phyloP scores from a whole-genome alignment of 23 tunicate species.

The Phallusia fumigata region DNA sequence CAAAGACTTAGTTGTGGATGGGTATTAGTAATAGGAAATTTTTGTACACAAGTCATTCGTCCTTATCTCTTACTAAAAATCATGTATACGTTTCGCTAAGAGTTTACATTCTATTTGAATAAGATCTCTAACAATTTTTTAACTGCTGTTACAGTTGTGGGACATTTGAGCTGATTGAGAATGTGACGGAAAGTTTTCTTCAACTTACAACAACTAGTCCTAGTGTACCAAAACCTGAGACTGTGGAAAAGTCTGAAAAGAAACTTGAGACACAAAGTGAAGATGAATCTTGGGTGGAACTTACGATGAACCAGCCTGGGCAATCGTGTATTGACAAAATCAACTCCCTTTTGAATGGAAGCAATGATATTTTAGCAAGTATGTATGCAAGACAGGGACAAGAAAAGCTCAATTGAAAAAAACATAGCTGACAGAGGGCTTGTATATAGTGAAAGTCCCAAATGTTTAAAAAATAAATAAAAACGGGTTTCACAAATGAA shows the following conservation, averaged over 20 bases:
- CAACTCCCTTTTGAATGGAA: slow-evolving; percentile 49
- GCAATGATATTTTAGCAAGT: background rate
- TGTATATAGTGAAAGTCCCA: too few relatives aligned
- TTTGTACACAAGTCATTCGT: too few relatives aligned
- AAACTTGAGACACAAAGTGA: background rate
- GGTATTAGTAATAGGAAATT: too few relatives aligned
- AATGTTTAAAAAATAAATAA: too few relatives aligned
- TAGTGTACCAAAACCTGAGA: background rate
- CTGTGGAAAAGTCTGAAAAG: background rate
- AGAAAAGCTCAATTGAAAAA: too few relatives aligned
- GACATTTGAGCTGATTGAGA: background rate
- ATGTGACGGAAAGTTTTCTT: background rate
- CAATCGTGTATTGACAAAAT: slow-evolving; percentile 35
- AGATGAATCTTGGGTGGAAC: slow-evolving; percentile 38
- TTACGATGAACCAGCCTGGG: slow-evolving; percentile 14
- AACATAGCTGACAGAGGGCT: too few relatives aligned
- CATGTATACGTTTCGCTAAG: too few relatives aligned
- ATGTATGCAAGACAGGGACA: too few relatives aligned
- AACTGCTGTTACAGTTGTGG: background rate
- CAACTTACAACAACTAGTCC: background rate
- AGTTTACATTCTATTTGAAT: background rate
- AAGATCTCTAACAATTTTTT: background rate
- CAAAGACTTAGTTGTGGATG: too few relatives aligned
- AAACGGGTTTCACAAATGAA: too few relatives aligned
- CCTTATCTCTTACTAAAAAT: too few relatives aligned